Percentiles rank a stretch among this genome's conserved stretches.
Conservation (phyloP, 2,113 vertebrate genomes). For the Cairina moschata region DNA sequence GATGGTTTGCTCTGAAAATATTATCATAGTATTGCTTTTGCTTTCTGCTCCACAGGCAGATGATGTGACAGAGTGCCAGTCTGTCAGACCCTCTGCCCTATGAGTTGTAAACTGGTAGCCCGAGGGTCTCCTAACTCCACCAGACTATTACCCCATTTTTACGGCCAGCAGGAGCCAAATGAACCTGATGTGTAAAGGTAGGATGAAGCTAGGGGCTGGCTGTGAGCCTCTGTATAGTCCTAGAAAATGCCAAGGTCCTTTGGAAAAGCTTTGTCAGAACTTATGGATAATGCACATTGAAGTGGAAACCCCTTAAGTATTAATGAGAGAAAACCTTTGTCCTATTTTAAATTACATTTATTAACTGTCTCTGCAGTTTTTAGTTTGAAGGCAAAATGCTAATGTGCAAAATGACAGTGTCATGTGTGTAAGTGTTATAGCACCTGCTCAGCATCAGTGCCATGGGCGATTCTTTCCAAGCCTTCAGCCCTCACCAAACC, state of each 20-base stretch:
- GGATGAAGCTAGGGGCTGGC: background rate
- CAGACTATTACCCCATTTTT: background rate
- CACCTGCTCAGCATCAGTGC: background rate
- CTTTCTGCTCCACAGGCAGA: background rate
- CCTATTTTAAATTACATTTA: background rate
- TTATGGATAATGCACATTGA: background rate
- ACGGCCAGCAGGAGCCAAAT: background rate
- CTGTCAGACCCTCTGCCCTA: background rate
- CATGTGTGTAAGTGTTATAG: accelerated
- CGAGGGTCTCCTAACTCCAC: background rate
- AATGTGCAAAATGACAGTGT: background rate
- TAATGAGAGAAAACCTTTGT: background rate
- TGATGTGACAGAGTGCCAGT: background rate
- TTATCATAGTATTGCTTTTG: background rate
- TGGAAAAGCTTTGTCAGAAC: background rate
- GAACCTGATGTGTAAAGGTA: background rate
- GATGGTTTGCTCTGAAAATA: background rate
- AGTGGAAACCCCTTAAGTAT: background rate
- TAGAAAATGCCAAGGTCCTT: background rate
- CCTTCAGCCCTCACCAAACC: background rate
- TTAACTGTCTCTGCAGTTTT: background rate
- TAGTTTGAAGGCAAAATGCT: background rate
- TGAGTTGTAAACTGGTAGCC: background rate
- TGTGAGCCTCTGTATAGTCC: background rate
- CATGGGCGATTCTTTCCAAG: background rate